Evolutionary conservation across 2,113 vertebrate species (phyloP).

Genomic region (Hyperopisus bebe): DNA sequence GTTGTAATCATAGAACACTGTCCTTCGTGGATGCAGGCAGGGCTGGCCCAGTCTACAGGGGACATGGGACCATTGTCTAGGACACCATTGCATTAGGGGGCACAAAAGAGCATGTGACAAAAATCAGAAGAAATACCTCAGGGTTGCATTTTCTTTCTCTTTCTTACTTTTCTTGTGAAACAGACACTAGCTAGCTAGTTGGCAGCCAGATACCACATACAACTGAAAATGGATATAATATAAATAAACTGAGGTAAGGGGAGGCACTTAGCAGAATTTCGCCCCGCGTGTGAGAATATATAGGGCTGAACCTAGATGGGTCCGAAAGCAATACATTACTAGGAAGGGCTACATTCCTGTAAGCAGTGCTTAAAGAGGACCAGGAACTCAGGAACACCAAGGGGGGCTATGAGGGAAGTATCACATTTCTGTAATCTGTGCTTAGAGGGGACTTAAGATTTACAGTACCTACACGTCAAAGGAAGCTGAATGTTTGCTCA

Average conservation of each 20-base stretch:
- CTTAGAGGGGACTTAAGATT: no score
- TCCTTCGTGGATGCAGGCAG: neutral
- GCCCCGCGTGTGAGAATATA: no score
- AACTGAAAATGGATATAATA: neutral
- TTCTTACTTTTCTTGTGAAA: no score
- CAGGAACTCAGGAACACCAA: neutral
- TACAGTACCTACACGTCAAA: neutral
- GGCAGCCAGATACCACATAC: no score
- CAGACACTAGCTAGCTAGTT: no score
- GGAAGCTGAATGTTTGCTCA: neutral
- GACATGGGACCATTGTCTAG: neutral
- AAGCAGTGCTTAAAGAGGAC: neutral
- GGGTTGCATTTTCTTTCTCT: no score
- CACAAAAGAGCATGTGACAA: neutral
- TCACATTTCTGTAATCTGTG: neutral
- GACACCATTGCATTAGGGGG: neutral
- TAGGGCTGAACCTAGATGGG: neutral
- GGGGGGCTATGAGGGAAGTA: neutral
- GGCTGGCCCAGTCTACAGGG: neutral
- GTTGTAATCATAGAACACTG: neutral
- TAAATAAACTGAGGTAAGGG: neutral
- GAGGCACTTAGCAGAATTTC: neutral
- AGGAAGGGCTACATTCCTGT: neutral
- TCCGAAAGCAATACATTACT: neutral
- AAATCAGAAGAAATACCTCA: neutral